Percentiles rank a stretch among this genome's conserved stretches.
Evolutionary conservation across 1,140 invertebrate species (phyloP).

Genomic region (Micrasema minimum): DNA sequence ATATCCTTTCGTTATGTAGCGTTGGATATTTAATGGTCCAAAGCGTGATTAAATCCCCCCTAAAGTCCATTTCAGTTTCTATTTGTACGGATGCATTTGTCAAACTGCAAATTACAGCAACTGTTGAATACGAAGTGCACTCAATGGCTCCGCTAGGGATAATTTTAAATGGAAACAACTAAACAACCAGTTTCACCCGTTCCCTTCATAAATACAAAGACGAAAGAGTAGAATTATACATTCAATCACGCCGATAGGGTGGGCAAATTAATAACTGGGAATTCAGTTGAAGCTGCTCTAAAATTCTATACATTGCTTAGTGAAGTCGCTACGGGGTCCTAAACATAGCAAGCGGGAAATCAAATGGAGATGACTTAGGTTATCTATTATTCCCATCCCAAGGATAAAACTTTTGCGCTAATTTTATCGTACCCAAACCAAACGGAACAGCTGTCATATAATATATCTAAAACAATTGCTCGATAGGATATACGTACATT

Average conservation of each 20-base stretch:
- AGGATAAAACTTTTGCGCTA: no score
- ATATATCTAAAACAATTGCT: no score
- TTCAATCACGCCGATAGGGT: conserved; percentile 17
- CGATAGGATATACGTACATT: no score
- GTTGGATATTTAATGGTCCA: conserved; percentile 5
- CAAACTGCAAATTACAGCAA: conserved; percentile 33
- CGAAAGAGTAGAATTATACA: conserved; percentile 25
- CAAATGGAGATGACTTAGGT: no score
- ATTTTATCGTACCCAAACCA: no score
- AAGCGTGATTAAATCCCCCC: conserved; percentile 8
- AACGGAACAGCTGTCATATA: no score
- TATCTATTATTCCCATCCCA: no score
- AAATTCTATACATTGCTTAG: no score
- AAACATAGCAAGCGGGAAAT: no score
- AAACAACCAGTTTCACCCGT: conserved; percentile 27
- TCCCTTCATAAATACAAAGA: conserved; percentile 18
- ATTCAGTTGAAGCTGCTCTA: no score
- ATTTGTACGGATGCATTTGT: conserved; percentile 32
- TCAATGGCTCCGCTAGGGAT: conserved; percentile 19
- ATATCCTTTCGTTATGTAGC: neutral
- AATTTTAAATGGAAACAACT: conserved; percentile 25
- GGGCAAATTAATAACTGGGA: neutral
- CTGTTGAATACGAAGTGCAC: conserved; percentile 24
- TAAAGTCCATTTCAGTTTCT: neutral
- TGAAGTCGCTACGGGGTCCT: no score